Evolutionary conservation across 2,797 vertebrate genomes (phyloP).

Genomic region (Notoglanidium macrostoma): DNA sequence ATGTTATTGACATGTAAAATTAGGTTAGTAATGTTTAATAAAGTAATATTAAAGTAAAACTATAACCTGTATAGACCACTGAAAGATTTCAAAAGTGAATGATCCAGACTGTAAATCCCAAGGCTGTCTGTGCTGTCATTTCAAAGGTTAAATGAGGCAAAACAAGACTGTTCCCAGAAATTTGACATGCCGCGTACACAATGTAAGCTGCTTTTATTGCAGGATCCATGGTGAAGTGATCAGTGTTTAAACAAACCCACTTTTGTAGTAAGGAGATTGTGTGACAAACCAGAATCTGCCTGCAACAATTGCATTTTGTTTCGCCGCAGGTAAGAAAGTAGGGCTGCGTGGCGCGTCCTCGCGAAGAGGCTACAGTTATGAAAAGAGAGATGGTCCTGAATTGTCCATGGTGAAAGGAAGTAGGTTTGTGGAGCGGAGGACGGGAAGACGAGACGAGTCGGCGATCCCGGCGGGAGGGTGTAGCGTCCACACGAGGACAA

Average conservation of each 20-base stretch:
- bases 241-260: slow-evolving; percentile 67
- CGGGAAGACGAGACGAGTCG: slow-evolving; percentile 44
- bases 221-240: slow-evolving; percentile 58
- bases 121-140: slow-evolving; percentile 43
- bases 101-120: neutral
- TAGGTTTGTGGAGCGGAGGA: slow-evolving; percentile 47
- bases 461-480: slow-evolving; percentile 21
- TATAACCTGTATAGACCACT: neutral
- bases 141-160: slow-evolving; percentile 32
- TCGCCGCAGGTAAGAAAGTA: slow-evolving; percentile 50
- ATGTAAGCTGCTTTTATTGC: slow-evolving; percentile 62
- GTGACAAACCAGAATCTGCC: slow-evolving; percentile 66
- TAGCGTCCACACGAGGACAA: slow-evolving; percentile 47
- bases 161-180: slow-evolving; percentile 55
- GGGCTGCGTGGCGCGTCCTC: slow-evolving; percentile 60
- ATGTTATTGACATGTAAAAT: neutral
- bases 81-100: slow-evolving; percentile 18
- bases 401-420: slow-evolving; percentile 57
- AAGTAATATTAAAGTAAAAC: neutral
- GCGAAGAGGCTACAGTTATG: slow-evolving; percentile 61
- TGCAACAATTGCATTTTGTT: slow-evolving; percentile 74
- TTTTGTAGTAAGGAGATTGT: slow-evolving; percentile 73
- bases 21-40: neutral
- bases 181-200: slow-evolving; percentile 58
- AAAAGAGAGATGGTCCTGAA: slow-evolving; percentile 62